A percentile compares a stretch with the other conserved stretches of the same genome.
These are phyloP conservation scores for Labroides dimidiatus DNA, from an alignment of 2,797 vertebrate genomes.

Conservation along the genomic window DNA sequence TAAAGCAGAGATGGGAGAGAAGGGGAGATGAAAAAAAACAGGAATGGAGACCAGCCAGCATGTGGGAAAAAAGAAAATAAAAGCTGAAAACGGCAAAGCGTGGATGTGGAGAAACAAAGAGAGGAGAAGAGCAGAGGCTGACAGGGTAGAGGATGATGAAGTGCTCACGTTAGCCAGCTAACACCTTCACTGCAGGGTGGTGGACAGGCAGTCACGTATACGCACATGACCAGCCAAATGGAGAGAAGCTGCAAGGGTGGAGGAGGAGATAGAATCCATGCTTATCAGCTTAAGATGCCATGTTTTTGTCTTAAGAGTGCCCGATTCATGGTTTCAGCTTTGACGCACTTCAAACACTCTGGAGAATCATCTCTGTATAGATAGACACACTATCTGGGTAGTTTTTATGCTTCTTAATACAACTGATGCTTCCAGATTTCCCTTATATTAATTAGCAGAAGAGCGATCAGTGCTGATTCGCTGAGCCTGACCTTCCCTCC, in stretches of 20 bases:
- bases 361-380: neutral
- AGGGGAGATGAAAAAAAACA: slow-evolving; percentile 56
- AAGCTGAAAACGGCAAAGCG: slow-evolving; percentile 51
- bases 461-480: slow-evolving; percentile 69
- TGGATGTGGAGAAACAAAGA: slow-evolving; percentile 54
- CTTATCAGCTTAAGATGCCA: slow-evolving; percentile 7
- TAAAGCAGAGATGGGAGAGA: slow-evolving; percentile 49
- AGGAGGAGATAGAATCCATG: slow-evolving; percentile 11
- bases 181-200: slow-evolving; percentile 42
- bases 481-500: slow-evolving; percentile 76
- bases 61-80: slow-evolving; percentile 37
- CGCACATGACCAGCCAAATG: slow-evolving; percentile 52
- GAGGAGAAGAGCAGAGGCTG: slow-evolving; percentile 49
- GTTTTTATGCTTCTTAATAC: slow-evolving; percentile 21
- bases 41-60: slow-evolving; percentile 56
- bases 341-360: neutral
- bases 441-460: slow-evolving; percentile 66
- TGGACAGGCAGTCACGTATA: slow-evolving; percentile 30
- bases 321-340: slow-evolving; percentile 15
- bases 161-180: slow-evolving; percentile 56
- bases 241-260: slow-evolving; percentile 30
- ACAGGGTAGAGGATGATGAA: slow-evolving; percentile 69
- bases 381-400: neutral
- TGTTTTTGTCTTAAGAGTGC: slow-evolving; percentile 12
- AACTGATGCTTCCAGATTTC: slow-evolving; percentile 30